Evolutionary conservation across 2,113 vertebrate genomes (phyloP), one percentile per base, ranked within the genome.

Genomic region (Brachypteracias leptosomus): DNA sequence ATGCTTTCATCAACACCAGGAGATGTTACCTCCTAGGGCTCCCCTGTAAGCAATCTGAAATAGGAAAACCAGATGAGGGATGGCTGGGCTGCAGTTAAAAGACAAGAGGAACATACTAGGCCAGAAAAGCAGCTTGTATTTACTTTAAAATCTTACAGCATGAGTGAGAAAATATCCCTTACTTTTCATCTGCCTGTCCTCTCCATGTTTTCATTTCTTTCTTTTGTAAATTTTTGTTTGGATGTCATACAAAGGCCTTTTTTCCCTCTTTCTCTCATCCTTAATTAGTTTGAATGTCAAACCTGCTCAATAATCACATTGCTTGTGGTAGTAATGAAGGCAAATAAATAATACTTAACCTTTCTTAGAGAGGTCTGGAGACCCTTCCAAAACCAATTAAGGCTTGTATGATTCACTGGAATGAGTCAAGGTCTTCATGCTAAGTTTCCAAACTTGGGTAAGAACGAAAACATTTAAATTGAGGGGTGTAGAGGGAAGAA

Each of bases 301-400:
- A 92, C 28, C 49, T 83, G 62, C 61, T 91, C 51, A 87, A 51
- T 70, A 89, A 93, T 74, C 59, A 71, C 49, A 67, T 49, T 6
- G 2, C 58, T 82, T 78, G 76, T 38, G 71, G 38, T 88, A 87
- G 52, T 71, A 95, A 93, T 51, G 54, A 78, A 85, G 47, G 84
- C 73, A 96, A 96, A 96, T 81, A 90, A 94, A 95, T 85, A 90
- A 74, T 31, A 19, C 49, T 85, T 91, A 93, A 95, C 58, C 68
- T 96, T 96, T 88, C 71, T 84, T 62, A 63, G 35, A 78, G 52
- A 83, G 54, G 83, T 52, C 20, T 68, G 62, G 55, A 76, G 72
- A 83, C 47, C 82, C 49, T 87, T 89, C 65, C 22, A 82, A 88
- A 95, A 59, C 57, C 49, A 80, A 85, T 93, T 89, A 84, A 73